Base-by-base conservation (phyloP, 2,113 vertebrate genomes). In the Gambusia holbrooki region DNA sequence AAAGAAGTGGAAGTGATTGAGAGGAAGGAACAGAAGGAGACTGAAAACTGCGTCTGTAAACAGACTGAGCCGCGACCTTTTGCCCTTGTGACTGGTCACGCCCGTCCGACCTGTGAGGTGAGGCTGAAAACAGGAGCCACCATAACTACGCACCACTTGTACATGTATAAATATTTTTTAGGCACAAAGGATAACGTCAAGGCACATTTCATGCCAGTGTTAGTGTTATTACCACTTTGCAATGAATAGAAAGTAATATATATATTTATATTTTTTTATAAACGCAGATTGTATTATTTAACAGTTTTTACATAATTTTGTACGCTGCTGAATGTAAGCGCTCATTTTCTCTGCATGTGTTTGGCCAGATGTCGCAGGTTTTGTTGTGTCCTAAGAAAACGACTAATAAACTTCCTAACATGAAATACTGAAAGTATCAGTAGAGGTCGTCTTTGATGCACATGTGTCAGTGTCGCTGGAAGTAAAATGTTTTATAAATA, bases 91-190 rank as follows among this genome's bases (percentile, higher is more conserved):
- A 79, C 66, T 78, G 76, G 80, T 66, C 61, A 32, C 72, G 73
- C 66, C 15, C 66, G 22, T 29, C 35, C 73, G 64, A 77, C 66
- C 78, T 73, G 76, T 79, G 71, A 87, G 65, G 63, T 51, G 54
- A 79, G 37, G 82, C 58, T 79, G 66, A 79, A 79, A 28, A 73
- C 66, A 72, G 22, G 14, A 67, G 75, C 76, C 80, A 88, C 79
- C 66, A 77, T 61, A 48, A 51, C 62, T 27, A 64, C 4, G 60
- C 3, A 3, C 70, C 73, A 63, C 74, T 63, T 88, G 86, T 87
- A 87, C 84, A 86, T 89, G 70, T 73, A 73, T 62, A 82, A 37
- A 54, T 79, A 29, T 84, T 82, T 87, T 29, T 79, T 81, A 79
- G 69, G 71, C 27, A 80, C 25, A 4, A 77, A 72, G 61, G 22